Evolutionary conservation across 53 echinoderm and acorn worm genomes (phyloP).

Genomic region (Patiria pectinifera): DNA sequence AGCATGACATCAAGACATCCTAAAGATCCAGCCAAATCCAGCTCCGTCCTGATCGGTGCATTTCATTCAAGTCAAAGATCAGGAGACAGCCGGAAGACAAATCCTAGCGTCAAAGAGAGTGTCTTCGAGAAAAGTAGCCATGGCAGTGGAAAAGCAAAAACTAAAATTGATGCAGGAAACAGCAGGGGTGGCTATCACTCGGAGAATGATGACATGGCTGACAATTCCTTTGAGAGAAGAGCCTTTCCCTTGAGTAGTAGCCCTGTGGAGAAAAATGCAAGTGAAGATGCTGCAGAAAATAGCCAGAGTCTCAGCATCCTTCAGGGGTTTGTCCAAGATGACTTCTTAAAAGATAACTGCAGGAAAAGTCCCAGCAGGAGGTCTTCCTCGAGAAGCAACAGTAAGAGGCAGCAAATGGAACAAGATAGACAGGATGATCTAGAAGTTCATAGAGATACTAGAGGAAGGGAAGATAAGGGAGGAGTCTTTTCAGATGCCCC

Average conservation of each 20-base stretch:
- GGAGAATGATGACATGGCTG: not conserved
- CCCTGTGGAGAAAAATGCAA: not conserved
- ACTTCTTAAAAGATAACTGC: not conserved
- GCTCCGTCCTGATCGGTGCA: not conserved
- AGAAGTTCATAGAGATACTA: not conserved
- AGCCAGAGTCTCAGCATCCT: constrained; percentile 62
- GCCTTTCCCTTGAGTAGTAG: constrained; percentile 30
- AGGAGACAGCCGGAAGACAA: not conserved
- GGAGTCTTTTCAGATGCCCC: not conserved
- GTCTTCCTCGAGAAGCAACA: not conserved
- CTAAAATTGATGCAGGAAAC: not conserved
- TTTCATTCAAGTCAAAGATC: not conserved
- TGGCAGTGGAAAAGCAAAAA: not conserved
- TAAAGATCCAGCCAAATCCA: not conserved
- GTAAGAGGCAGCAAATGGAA: not conserved
- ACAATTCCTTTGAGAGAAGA: constrained; percentile 37
- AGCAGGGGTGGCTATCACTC: not conserved
- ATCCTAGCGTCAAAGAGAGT: not conserved
- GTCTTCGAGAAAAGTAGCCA: not conserved
- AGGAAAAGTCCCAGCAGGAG: not conserved
- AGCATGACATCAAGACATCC: not conserved
- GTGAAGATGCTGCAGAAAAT: constrained; percentile 13
- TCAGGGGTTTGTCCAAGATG: not conserved
- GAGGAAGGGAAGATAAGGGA: not conserved
- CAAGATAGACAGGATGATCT: not conserved